Evolutionary conservation across 2,888 invertebrate species (phyloP), one percentile per base, ranked within the genome.

Genomic region (Psylliodes chrysocephalus): DNA sequence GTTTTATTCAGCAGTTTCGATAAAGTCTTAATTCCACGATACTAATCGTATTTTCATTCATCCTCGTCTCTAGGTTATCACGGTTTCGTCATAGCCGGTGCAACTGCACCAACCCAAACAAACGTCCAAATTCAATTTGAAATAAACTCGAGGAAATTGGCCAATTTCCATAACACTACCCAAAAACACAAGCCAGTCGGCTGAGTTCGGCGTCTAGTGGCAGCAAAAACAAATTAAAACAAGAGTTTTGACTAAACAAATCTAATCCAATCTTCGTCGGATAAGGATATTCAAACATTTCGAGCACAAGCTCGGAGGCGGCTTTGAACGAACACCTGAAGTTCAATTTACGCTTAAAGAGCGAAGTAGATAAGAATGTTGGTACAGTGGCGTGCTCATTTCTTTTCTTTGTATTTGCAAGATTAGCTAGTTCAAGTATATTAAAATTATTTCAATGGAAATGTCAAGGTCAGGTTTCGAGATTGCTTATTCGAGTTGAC

Each of bases 331-430:
- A 76, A 75, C 75, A 78, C 77, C 75, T 77, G 74, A 73, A 77
- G 77, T 78, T 77, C 77, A 78, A 78, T 79, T 78, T 78, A 73
- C 77, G 77, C 77, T 77, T 76, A 76, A 77, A 77, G 75, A 73
- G 73, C 64, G 68, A 66, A 68, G 71, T 64, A 73, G 75, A 76
- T 74, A 75, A 76, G 73, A 71, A 74, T 12, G 15, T 14, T 25
- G 19, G n/a, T 35, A n/a, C 56, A 46, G 46, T 19, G 56, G 46
- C 47, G 46, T 12, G 4, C 10, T 22, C 8, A 30, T 8, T 30
- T 30, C n/a, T 30, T 30, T 6, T 30, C 1, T 30, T 30, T 30
- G 10, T 30, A 25, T 30, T 30, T 8, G 4, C 3, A 25, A 25
- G 25, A 6, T 30, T 30, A 10, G 8, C 30, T 30, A 22, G 22